Evolutionary conservation across 2,113 vertebrate genomes (phyloP).

Genomic region (Picathartes gymnocephalus): DNA sequence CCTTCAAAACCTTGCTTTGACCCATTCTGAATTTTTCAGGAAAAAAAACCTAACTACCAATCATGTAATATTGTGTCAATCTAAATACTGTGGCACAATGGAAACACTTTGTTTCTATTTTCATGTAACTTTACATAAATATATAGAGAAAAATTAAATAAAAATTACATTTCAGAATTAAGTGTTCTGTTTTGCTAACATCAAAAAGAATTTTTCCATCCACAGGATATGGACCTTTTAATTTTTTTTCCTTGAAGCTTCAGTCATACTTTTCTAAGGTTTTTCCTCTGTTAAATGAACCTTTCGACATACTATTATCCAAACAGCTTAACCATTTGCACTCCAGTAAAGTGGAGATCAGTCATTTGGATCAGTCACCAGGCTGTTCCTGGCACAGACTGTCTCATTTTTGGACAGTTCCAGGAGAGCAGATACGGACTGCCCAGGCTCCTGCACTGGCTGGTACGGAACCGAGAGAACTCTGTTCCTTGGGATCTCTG

Average conservation of each 20-base stretch:
- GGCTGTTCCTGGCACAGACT: background rate
- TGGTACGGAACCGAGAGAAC: background rate
- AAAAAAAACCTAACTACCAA: background rate
- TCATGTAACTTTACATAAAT: background rate
- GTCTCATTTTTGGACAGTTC: background rate
- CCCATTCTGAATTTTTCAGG: background rate
- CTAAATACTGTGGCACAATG: background rate
- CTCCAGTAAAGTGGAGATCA: background rate
- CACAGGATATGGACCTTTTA: background rate
- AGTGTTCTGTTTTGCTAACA: background rate
- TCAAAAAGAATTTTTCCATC: background rate
- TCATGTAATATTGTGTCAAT: background rate
- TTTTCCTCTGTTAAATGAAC: background rate
- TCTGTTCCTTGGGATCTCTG: background rate
- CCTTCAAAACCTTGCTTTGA: background rate
- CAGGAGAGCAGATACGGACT: background rate
- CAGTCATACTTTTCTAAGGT: background rate
- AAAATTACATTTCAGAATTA: background rate
- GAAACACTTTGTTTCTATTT: background rate
- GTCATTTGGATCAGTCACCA: background rate
- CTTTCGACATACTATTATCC: background rate
- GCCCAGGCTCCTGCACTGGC: background rate
- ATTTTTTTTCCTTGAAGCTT: background rate
- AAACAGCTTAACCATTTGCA: background rate
- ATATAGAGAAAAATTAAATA: background rate